Percentiles rank a stretch among this genome's conserved stretches.
phyloP scores from a whole-genome alignment of 2,888 invertebrate genomes.

The Drosophila phalerata region DNA sequence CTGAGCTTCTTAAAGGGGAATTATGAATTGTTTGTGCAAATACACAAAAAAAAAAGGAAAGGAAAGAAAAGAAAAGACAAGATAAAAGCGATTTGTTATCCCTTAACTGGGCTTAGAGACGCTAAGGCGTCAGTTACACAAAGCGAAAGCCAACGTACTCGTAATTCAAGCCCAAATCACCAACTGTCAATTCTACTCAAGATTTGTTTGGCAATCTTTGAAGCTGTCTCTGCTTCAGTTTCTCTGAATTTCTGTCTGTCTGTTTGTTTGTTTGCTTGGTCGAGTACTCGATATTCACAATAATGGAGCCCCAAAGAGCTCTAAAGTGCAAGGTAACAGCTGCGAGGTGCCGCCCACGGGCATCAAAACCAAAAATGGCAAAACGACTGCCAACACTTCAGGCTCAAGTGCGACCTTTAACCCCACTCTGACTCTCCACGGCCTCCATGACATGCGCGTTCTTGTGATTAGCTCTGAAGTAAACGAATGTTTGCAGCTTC shows the following conservation, averaged over 20 bases:
- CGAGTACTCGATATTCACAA: slow-evolving; percentile 69
- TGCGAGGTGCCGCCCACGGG: slow-evolving; percentile 37
- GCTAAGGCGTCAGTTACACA: slow-evolving; percentile 57
- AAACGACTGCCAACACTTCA: slow-evolving; percentile 56
- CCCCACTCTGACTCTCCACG: slow-evolving; percentile 8
- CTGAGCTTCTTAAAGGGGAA: slow-evolving; percentile 57
- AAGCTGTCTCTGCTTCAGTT: slow-evolving; percentile 15
- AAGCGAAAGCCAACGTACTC: slow-evolving; percentile 43
- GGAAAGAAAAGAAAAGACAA: too few relatives aligned
- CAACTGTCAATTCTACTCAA: slow-evolving; percentile 29
- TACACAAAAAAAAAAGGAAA: slow-evolving; percentile 19
- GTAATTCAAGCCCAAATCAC: slow-evolving; percentile 60
- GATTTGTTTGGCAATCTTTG: slow-evolving; percentile 32
- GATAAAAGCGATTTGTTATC: slow-evolving; percentile 74
- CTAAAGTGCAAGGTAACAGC: slow-evolving; percentile 68
- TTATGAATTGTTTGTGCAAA: slow-evolving; percentile 58
- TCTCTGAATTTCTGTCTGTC: slow-evolving; percentile 15
- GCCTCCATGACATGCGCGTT: slow-evolving; percentile 32
- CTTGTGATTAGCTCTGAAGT: slow-evolving; percentile 55
- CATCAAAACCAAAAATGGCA: slow-evolving; percentile 60
- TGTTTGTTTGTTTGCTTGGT: slow-evolving; percentile 14
- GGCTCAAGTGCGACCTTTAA: slow-evolving; percentile 48
- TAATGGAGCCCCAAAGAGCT: slow-evolving; percentile 71
- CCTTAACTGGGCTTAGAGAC: slow-evolving; percentile 38
- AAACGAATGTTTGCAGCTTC: slow-evolving; percentile 23